Conservation (phyloP, 2,888 invertebrate genomes). For the Oscheius sp. region DNA sequence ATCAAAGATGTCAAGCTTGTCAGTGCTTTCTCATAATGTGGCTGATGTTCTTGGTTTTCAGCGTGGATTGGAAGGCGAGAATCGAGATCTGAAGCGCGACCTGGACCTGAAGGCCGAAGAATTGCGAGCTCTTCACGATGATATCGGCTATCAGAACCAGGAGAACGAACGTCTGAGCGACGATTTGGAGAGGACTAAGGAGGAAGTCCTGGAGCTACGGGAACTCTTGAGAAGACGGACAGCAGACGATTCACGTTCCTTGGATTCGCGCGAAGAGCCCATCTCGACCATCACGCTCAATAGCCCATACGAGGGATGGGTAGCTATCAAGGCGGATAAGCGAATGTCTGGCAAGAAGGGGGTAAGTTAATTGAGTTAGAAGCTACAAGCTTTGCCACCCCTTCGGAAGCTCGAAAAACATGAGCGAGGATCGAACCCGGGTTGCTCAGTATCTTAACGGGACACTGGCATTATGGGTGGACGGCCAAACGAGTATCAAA, state of each 20-base stretch:
- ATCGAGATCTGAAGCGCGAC: slow-evolving; percentile 8
- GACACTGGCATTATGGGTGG: no score
- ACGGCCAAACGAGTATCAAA: no score
- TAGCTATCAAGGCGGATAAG: slow-evolving; percentile 29
- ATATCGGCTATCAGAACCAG: background rate
- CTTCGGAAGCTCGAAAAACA: no score
- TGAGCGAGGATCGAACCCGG: no score
- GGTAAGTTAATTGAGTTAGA: background rate
- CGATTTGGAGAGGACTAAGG: background rate
- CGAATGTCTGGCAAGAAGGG: slow-evolving; percentile 20
- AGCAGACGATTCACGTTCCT: slow-evolving; percentile 7
- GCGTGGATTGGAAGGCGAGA: slow-evolving; percentile 35
- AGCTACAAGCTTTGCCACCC: no score
- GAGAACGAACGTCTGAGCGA: background rate
- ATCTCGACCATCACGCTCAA: slow-evolving; percentile 32
- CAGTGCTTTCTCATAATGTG: slow-evolving; percentile 77
- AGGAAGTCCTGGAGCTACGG: background rate
- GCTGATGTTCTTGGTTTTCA: background rate
- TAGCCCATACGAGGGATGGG: slow-evolving; percentile 32
- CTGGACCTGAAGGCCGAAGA: background rate
- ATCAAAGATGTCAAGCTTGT: slow-evolving; percentile 91
- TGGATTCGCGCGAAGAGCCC: slow-evolving; percentile 48
- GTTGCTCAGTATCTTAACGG: no score
- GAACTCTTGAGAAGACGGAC: background rate
- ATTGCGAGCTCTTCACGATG: background rate